A percentile compares a stretch with the other conserved stretches of the same genome.
These are phyloP conservation scores for Megalopta genalis DNA, from an alignment of 1,140 invertebrate genomes.

Conservation along the genomic window DNA sequence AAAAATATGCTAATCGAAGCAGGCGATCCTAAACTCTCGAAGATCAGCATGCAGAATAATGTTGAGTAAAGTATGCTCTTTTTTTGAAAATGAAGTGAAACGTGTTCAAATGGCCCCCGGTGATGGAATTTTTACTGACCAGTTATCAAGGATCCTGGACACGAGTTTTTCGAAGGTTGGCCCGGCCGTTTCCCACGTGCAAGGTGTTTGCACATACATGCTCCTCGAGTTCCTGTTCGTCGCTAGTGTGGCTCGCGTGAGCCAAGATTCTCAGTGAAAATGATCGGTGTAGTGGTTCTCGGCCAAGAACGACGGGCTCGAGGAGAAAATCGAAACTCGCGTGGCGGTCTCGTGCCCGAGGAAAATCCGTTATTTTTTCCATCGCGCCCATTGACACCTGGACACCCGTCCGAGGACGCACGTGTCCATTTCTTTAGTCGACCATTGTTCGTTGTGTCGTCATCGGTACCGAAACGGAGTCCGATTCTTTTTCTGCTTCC, in stretches of 20 bases:
- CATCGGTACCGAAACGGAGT: neutral
- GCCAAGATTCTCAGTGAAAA: conserved; percentile 40
- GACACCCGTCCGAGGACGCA: neutral
- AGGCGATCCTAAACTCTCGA: too few relatives aligned
- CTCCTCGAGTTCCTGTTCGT: conserved; percentile 2
- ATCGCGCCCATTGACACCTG: neutral
- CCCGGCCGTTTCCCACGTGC: conserved; percentile 8
- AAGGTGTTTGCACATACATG: neutral
- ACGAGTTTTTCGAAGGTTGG: neutral
- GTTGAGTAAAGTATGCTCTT: too few relatives aligned
- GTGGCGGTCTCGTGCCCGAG: neutral
- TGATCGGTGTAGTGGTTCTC: conserved; percentile 41
- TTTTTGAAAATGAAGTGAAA: too few relatives aligned
- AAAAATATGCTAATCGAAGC: too few relatives aligned
- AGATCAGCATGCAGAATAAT: too few relatives aligned
- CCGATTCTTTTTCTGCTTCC: neutral
- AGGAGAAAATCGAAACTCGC: conserved; percentile 66
- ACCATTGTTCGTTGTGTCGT: neutral
- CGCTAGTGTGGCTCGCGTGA: neutral
- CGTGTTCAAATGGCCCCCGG: too few relatives aligned
- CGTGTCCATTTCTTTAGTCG: neutral
- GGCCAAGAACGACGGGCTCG: conserved; percentile 26
- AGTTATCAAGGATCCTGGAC: neutral
- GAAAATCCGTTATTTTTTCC: conserved; percentile 41
- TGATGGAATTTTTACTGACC: neutral